Conservation (phyloP, 2,888 invertebrate genomes). For the Clitarchus hookeri region DNA sequence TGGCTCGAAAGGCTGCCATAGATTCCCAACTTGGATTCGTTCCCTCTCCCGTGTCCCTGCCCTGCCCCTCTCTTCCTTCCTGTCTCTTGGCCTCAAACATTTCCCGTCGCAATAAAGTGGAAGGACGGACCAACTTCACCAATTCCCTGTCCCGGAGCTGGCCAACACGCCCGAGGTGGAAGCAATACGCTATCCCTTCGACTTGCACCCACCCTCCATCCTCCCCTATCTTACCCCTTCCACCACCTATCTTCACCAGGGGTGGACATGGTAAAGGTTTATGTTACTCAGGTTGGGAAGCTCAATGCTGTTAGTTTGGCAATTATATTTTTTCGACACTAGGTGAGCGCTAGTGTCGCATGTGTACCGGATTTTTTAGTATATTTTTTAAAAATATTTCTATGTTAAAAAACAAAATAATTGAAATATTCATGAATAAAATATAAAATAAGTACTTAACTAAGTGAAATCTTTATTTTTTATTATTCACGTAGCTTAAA, state of each 20-base stretch:
- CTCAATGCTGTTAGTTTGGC: no score
- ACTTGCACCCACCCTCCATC: slow-evolving; percentile 26
- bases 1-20: slow-evolving; percentile 26
- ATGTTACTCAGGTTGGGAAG: no score
- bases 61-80: background rate
- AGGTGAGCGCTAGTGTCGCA: no score
- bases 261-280: background rate
- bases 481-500: no score
- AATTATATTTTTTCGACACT: no score
- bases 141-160: slow-evolving; percentile 4
- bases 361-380: no score
- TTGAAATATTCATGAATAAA: no score
- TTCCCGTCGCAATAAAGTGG: slow-evolving; percentile 20
- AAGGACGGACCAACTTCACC: slow-evolving; percentile 23
- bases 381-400: no score
- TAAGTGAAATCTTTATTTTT: no score
- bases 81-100: slow-evolving; percentile 18
- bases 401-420: no score
- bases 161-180: background rate
- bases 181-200: slow-evolving; percentile 24
- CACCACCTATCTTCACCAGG: background rate
- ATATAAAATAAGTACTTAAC: no score
- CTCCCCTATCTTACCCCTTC: background rate
- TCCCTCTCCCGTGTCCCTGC: background rate
- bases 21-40: slow-evolving; percentile 18